Percentiles rank a stretch among this genome's conserved stretches.
Evolutionary conservation across 1,140 invertebrate species (phyloP).

Genomic region (Trichoplusia ni): DNA sequence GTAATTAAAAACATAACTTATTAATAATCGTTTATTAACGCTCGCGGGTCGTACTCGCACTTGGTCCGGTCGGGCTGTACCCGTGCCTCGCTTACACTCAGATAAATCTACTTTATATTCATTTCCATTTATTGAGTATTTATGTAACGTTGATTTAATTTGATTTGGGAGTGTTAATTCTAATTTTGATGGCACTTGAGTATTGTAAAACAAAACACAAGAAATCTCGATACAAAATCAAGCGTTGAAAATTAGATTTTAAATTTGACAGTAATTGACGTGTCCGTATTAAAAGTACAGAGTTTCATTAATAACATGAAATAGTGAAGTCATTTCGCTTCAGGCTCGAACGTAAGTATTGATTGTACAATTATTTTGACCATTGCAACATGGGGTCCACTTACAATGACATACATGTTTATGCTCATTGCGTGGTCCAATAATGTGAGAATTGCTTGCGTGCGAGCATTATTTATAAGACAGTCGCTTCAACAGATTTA

Average conservation of each 20-base stretch:
- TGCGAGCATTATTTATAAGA: slow-evolving; percentile 21
- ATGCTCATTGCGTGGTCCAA: slow-evolving; percentile 50
- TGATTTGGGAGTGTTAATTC: slow-evolving; percentile 20
- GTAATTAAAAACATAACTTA: slow-evolving; percentile 80
- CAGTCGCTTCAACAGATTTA: background rate
- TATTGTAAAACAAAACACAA: too few relatives aligned
- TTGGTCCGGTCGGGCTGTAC: slow-evolving; percentile 5
- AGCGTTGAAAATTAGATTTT: too few relatives aligned
- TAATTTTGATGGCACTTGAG: slow-evolving; percentile 16
- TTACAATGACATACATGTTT: slow-evolving; percentile 22
- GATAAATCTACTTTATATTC: slow-evolving; percentile 19
- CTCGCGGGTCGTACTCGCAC: slow-evolving; percentile 48
- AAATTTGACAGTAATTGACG: slow-evolving; percentile 13
- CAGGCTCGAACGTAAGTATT: background rate
- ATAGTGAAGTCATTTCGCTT: too few relatives aligned
- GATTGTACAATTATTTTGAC: slow-evolving; percentile 3
- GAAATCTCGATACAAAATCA: too few relatives aligned
- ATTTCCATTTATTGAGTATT: slow-evolving; percentile 19
- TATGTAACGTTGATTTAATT: slow-evolving; percentile 28
- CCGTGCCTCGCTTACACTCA: slow-evolving; percentile 10
- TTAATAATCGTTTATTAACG: slow-evolving; percentile 77
- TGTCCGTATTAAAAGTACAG: background rate
- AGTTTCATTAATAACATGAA: background rate
- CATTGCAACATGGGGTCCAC: background rate
- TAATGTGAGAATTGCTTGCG: slow-evolving; percentile 50